Conservation (phyloP, 2,113 vertebrate genomes). For the Myrmecobius fasciatus region DNA sequence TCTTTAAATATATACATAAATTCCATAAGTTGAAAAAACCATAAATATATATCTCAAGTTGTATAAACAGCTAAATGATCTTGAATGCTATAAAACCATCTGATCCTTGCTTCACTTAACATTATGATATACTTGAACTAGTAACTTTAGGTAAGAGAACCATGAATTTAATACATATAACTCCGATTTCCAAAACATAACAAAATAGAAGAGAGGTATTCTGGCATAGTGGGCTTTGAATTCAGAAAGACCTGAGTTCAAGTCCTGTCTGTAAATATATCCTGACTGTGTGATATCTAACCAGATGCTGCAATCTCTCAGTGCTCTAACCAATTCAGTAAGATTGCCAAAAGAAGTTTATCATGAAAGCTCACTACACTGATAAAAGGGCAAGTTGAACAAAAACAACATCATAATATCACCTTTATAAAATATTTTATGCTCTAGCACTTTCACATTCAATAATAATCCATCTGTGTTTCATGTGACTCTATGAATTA, state of each 20-base stretch:
- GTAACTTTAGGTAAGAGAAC: constrained; percentile 6
- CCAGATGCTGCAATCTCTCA: not conserved
- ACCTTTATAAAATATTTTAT: not conserved
- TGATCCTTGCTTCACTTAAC: not conserved
- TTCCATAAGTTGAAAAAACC: not conserved
- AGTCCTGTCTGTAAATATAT: not conserved
- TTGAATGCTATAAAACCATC: not conserved
- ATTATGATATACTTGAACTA: not conserved
- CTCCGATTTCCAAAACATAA: constrained; percentile 21
- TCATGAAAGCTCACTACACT: not conserved
- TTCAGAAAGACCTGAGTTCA: not conserved
- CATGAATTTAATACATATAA: not conserved
- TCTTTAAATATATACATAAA: not conserved
- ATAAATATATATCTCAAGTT: not conserved
- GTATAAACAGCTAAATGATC: constrained; percentile 1
- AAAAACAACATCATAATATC: not conserved
- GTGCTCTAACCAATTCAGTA: not conserved
- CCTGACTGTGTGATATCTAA: not conserved
- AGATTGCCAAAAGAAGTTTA: not conserved
- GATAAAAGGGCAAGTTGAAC: not conserved
- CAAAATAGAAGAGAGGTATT: not conserved
- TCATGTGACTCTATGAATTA: constrained; percentile 22
- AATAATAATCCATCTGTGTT: constrained; percentile 21
- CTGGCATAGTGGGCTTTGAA: not conserved
- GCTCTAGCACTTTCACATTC: constrained; percentile 27